phyloP scores from a whole-genome alignment of 2,113 vertebrate species.

The Lampris incognitus region DNA sequence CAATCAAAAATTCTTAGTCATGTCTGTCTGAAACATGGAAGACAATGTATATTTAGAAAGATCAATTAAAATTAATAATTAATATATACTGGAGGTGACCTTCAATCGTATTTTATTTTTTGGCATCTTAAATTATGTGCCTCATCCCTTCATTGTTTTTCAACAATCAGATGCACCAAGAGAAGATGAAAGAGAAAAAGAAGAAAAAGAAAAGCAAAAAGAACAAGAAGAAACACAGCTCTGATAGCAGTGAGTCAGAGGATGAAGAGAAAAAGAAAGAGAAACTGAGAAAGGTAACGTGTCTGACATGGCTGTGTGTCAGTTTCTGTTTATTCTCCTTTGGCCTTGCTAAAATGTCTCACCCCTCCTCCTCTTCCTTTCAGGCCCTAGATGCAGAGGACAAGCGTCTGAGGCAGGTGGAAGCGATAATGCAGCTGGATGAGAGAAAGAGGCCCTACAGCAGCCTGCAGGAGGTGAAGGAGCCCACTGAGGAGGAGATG shows the following conservation, averaged over 20 bases:
- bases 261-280: slow-evolving; percentile 94
- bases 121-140: background rate
- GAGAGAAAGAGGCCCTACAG: slow-evolving; percentile 94
- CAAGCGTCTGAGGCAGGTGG: slow-evolving; percentile 89
- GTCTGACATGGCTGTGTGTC: background rate
- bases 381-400: slow-evolving; percentile 96
- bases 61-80: no score
- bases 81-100: no score
- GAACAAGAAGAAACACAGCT: slow-evolving; percentile 86
- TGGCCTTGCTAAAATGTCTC: slow-evolving; percentile 5
- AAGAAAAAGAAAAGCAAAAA: slow-evolving; percentile 95
- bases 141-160: background rate
- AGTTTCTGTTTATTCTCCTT: background rate
- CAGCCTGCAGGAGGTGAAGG: slow-evolving; percentile 87
- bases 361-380: background rate
- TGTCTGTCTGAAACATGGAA: no score
- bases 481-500: slow-evolving; percentile 97
- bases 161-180: slow-evolving; percentile 88
- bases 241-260: slow-evolving; percentile 92
- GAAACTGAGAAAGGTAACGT: slow-evolving; percentile 92
- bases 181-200: slow-evolving; percentile 91
- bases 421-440: slow-evolving; percentile 90
- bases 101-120: no score
- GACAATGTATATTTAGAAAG: no score
- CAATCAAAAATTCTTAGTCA: no score